These are phyloP conservation scores for Cephus pygmeus DNA, from an alignment of 2,888 invertebrate genomes.

Conservation along the genomic window DNA sequence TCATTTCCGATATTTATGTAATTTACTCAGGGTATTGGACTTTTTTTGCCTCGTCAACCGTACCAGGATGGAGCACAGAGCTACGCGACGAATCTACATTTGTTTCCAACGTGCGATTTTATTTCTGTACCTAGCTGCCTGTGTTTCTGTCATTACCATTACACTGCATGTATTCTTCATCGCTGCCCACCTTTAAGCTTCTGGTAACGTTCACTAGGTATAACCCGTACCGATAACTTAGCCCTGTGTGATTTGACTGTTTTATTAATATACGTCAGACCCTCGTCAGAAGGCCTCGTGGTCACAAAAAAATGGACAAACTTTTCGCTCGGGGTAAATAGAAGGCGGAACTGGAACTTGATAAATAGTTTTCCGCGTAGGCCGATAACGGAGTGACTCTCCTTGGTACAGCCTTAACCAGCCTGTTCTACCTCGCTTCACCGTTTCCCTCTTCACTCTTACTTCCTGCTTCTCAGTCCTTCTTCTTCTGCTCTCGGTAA, in stretches of 20 bases:
- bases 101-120: background rate
- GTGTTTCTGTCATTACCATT: background rate
- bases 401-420: conserved; percentile 2
- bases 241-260: conserved; percentile 18
- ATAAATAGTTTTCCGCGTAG: conserved; percentile 13
- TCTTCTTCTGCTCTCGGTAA: background rate
- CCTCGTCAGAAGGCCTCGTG: conserved; percentile 9
- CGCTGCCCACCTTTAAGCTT: background rate
- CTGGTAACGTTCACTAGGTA: background rate
- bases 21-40: background rate
- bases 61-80: background rate
- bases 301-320: conserved; percentile 18
- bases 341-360: conserved; percentile 17
- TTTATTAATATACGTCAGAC: conserved; percentile 23
- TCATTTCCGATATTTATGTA: background rate
- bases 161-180: background rate
- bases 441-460: conserved; percentile 2
- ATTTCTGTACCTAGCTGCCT: background rate
- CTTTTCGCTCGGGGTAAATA: conserved; percentile 14
- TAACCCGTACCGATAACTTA: conserved; percentile 9
- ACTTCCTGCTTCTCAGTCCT: background rate
- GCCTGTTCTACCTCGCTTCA: conserved; percentile 6
- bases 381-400: background rate
- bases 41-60: background rate
- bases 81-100: background rate